Base-by-base conservation (phyloP, 2,113 vertebrate species). In the Tyto alba region DNA sequence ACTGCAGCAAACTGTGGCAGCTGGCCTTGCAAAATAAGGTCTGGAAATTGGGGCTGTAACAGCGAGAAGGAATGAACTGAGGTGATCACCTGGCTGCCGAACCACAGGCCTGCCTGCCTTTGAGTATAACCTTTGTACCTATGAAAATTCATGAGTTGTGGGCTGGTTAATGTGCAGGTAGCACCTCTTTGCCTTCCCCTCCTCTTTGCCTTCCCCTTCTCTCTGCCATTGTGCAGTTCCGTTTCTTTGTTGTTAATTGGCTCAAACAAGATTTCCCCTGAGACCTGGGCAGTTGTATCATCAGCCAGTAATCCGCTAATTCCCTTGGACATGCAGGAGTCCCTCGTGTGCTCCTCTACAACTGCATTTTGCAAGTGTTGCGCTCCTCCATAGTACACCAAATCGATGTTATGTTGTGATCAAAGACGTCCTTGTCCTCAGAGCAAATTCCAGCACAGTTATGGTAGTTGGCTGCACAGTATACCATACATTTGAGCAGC, bases 351-450 rank as follows among this genome's bases (percentile, higher is more conserved):
- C 59, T 60, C 18, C 56, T 26, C 72, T 72, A 36, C 73, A 41
- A 10, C 36, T 45, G 68, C 48, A 30, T 90, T 90, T 84, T 90
- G 75, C 66, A 64, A 45, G 30, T 32, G 53, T 69, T 77, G 73
- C 36, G 11, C 20, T 93, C 34, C 36, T 77, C 69, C 30, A 5
- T 9, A 41, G 53, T 74, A 48, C 7, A 5, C 23, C 20, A 57
- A 75, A 88, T 78, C 2, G 0, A 94, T 78, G 18, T 9, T 84
- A 7, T 2, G 10, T 29, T 66, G 36, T 57, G 83, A 96, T 89
- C 92, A 95, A 94, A 95, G 79, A n/a, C 0, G 3, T 57, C 96
- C 92, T 93, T 75, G 60, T 93, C 64, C 79, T 95, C 36, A 8
- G 56, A 78, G 56, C 19, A 87, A 75, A 93, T 75, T 84, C 76